phyloP scores from a whole-genome alignment of 2,113 vertebrate genomes.

The Salminus brasiliensis region DNA sequence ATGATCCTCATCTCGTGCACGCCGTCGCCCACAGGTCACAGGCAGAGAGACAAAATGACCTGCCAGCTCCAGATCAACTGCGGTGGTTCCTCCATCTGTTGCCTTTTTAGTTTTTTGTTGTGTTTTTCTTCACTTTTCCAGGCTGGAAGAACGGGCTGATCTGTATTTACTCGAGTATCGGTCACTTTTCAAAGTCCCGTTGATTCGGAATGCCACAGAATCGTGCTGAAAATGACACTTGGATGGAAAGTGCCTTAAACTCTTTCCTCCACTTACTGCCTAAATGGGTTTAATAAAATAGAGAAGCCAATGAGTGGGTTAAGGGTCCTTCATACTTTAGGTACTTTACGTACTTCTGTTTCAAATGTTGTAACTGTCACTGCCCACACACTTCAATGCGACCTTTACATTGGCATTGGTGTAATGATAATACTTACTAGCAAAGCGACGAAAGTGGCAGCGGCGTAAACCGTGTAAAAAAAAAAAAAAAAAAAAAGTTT shows the following conservation, averaged over 20 bases:
- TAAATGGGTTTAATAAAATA: neutral
- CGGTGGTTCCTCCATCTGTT: slow-evolving; percentile 17
- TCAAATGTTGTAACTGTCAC: too few relatives aligned
- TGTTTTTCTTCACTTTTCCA: slow-evolving; percentile 18
- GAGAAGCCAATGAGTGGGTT: too few relatives aligned
- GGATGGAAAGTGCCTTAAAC: neutral
- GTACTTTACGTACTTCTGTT: too few relatives aligned
- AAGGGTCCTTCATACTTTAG: too few relatives aligned
- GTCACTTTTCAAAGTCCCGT: neutral
- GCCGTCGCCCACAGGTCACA: slow-evolving; percentile 30
- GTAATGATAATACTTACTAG: too few relatives aligned
- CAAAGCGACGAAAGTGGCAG: too few relatives aligned
- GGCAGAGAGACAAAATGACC: slow-evolving; percentile 24
- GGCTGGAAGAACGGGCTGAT: slow-evolving; percentile 21
- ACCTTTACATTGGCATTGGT: too few relatives aligned
- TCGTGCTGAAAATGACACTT: slow-evolving; percentile 28
- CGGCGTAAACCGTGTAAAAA: too few relatives aligned
- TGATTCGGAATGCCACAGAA: slow-evolving; percentile 24
- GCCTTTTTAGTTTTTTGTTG: slow-evolving; percentile 13
- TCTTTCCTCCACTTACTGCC: slow-evolving; percentile 5
- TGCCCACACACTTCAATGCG: too few relatives aligned
- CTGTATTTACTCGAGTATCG: slow-evolving; percentile 14
- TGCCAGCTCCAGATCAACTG: slow-evolving; percentile 25
- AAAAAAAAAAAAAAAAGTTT: too few relatives aligned
- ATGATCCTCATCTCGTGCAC: slow-evolving; percentile 9